Conservation (phyloP, 2,888 invertebrate genomes). For the Ramazzottius varieornatus region DNA sequence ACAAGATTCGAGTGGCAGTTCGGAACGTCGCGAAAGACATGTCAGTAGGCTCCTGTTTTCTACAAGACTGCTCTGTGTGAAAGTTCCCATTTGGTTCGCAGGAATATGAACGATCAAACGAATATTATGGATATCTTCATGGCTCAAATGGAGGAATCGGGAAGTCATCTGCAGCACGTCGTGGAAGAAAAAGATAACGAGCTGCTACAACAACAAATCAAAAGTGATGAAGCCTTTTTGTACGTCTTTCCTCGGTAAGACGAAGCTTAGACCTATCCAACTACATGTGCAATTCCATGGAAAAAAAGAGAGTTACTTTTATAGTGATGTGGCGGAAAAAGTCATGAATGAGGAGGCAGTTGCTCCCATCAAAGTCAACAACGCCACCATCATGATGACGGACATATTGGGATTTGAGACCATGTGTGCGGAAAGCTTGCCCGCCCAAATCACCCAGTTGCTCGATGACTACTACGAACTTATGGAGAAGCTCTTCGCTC, state of each 20-base stretch:
- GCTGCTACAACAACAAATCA: neutral
- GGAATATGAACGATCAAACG: neutral
- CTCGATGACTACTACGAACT: neutral
- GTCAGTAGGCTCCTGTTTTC: neutral
- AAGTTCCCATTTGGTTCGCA: neutral
- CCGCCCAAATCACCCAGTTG: neutral
- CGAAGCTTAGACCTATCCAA: neutral
- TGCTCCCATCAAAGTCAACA: neutral
- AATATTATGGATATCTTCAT: constrained; percentile 1
- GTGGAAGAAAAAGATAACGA: neutral
- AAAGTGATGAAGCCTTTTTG: neutral
- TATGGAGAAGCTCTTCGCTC: neutral
- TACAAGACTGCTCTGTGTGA: neutral
- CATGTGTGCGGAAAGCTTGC: neutral
- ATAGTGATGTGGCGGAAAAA: neutral
- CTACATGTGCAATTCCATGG: neutral
- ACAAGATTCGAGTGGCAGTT: neutral
- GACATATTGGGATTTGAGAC: neutral
- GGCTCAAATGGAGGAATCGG: neutral
- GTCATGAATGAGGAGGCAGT: neutral
- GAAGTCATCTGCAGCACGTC: neutral
- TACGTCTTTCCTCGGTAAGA: neutral
- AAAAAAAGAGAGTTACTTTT: neutral
- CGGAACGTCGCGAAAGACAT: neutral
- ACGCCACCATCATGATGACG: neutral